phyloP scores from a whole-genome alignment of 2,113 vertebrate species.

The Elephas maximus region DNA sequence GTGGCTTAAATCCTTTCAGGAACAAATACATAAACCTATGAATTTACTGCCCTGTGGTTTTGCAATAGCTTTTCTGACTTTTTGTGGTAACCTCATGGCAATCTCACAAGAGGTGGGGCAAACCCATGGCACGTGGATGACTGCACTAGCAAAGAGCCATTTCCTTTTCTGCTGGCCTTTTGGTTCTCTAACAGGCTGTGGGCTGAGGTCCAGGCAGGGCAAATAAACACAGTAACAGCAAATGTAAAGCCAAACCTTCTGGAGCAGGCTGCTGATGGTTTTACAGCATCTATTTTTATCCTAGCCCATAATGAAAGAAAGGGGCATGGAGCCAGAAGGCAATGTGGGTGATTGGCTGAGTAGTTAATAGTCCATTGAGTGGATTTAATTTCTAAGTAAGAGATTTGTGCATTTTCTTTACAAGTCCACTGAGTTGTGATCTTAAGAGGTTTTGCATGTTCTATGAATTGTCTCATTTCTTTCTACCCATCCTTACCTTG shows the following conservation, averaged over 20 bases:
- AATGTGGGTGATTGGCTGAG: neutral
- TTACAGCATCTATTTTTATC: neutral
- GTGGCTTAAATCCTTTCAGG: neutral
- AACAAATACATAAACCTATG: conserved; percentile 2
- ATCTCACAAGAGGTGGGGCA: neutral
- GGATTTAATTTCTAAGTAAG: conserved; percentile 43
- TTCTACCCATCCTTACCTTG: neutral
- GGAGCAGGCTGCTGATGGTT: conserved; percentile 30
- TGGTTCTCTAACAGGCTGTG: neutral
- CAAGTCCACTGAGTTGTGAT: neutral
- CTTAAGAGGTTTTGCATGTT: neutral
- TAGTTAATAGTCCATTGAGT: neutral
- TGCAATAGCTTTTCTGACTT: neutral
- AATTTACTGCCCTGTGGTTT: neutral
- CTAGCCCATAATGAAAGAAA: conserved; percentile 32
- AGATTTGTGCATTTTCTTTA: neutral
- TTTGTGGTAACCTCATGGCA: neutral
- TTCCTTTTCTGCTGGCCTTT: conserved; percentile 9
- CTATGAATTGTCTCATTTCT: neutral
- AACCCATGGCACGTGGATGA: neutral
- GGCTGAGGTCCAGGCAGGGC: conserved; percentile 12
- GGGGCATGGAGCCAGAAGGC: conserved; percentile 23
- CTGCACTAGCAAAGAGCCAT: neutral
- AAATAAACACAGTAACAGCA: neutral
- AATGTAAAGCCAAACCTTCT: neutral